phyloP scores from a whole-genome alignment of 2,113 vertebrate genomes.

The Antechinus flavipes region DNA sequence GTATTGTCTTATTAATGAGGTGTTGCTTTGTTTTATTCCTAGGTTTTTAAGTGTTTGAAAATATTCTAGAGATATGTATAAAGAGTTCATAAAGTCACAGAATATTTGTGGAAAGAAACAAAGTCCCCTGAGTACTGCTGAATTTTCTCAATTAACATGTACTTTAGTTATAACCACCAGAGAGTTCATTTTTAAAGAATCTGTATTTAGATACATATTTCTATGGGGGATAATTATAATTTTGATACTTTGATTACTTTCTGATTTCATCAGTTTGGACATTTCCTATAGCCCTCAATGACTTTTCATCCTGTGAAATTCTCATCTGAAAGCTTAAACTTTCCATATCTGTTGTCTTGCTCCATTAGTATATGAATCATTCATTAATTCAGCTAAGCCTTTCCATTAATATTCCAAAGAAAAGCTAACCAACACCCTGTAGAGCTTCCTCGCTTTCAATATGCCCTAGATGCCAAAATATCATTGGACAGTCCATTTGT shows the following conservation, averaged over 20 bases:
- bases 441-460: not conserved
- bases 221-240: not conserved
- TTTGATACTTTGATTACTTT: not conserved
- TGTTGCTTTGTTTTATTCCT: not conserved
- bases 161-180: not conserved
- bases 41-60: not conserved
- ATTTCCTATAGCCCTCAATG: not conserved
- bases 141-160: not conserved
- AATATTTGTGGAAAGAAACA: not conserved
- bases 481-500: not conserved
- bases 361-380: not conserved
- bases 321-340: not conserved
- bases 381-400: not conserved
- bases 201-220: not conserved
- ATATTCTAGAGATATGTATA: not conserved
- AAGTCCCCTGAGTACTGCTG: not conserved
- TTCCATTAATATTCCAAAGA: not conserved
- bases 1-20: not conserved
- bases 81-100: not conserved
- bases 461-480: not conserved
- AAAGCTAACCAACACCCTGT: not conserved
- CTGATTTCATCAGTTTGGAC: not conserved
- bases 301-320: not conserved
- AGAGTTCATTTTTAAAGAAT: not conserved
- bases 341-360: not conserved